Conservation (phyloP, 1,140 invertebrate genomes). For the Solen grandis region DNA sequence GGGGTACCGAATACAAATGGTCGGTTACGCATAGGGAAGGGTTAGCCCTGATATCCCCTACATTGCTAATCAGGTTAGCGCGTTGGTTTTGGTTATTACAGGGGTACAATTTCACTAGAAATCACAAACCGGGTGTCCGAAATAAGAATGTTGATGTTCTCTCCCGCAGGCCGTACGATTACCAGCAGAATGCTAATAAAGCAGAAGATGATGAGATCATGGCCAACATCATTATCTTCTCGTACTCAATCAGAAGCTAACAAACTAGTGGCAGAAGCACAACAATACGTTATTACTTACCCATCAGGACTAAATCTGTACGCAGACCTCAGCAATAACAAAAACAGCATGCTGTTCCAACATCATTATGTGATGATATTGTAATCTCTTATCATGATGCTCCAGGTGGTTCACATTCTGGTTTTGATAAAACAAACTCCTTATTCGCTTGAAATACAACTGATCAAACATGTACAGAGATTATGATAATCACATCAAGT, state of each 20-base stretch:
- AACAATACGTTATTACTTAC: slow-evolving; percentile 2
- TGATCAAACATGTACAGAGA: not conserved
- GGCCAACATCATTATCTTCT: too few relatives aligned
- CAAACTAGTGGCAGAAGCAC: not conserved
- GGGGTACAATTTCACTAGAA: slow-evolving; percentile 37
- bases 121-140: slow-evolving; percentile 28
- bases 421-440: too few relatives aligned
- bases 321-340: not conserved
- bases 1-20: too few relatives aligned
- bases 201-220: not conserved
- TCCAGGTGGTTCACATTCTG: not conserved
- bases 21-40: too few relatives aligned
- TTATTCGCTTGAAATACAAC: too few relatives aligned
- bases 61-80: slow-evolving; percentile 42
- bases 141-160: slow-evolving; percentile 50
- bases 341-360: not conserved
- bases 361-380: not conserved
- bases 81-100: slow-evolving; percentile 54
- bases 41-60: too few relatives aligned
- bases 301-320: not conserved
- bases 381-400: not conserved
- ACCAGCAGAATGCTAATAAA: too few relatives aligned
- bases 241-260: not conserved
- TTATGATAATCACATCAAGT: not conserved
- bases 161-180: not conserved